Conservation (phyloP, 2,113 vertebrate genomes). For the Pygoscelis antarcticus region DNA sequence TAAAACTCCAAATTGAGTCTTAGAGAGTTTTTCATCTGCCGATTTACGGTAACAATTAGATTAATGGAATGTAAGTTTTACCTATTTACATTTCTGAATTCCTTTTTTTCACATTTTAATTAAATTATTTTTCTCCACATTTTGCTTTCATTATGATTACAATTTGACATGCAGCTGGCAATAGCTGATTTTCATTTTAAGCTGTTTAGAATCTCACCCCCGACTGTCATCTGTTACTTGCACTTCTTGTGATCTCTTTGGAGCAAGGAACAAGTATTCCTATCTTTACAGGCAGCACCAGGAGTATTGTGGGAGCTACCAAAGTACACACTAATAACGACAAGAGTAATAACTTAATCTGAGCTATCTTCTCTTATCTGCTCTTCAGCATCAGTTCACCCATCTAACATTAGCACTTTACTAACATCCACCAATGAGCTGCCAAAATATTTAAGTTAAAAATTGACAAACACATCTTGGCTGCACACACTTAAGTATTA, state of each 20-base stretch:
- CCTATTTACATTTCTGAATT: neutral
- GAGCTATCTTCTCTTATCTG: neutral
- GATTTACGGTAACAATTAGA: too few species aligned
- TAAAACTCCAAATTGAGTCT: too few species aligned
- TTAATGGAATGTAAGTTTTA: neutral
- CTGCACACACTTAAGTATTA: neutral
- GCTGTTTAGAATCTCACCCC: neutral
- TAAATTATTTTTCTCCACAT: neutral
- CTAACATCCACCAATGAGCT: neutral
- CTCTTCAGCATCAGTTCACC: neutral
- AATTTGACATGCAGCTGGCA: neutral
- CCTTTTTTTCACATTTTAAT: neutral
- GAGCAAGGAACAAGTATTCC: neutral
- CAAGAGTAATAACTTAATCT: neutral
- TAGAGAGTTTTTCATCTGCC: too few species aligned
- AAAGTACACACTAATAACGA: neutral
- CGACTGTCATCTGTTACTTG: neutral
- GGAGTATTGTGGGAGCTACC: neutral
- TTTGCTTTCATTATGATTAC: neutral
- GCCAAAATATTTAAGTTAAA: slow-evolving; percentile 44
- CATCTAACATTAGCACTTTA: neutral
- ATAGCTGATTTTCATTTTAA: neutral
- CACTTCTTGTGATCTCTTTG: neutral
- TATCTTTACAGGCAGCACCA: neutral
- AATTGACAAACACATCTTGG: neutral